Conservation (phyloP, 2,888 invertebrate genomes). For the Thereva unica region DNA sequence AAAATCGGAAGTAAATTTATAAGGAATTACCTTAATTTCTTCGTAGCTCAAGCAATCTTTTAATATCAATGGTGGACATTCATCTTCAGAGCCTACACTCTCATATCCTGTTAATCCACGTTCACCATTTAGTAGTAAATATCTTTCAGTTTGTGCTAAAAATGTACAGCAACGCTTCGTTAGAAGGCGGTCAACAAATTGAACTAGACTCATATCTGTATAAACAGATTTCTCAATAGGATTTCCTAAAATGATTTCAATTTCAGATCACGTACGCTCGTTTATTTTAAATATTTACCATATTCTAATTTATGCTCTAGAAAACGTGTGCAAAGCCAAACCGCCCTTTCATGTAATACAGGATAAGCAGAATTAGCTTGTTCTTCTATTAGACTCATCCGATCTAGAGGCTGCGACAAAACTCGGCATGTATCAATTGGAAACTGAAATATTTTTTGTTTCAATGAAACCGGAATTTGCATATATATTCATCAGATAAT, state of each 20-base stretch:
- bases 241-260: constrained; percentile 47
- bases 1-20: neutral
- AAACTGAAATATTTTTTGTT: constrained; percentile 42
- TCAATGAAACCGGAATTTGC: neutral
- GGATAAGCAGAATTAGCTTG: constrained; percentile 66
- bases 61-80: constrained; percentile 59
- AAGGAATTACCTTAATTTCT: constrained; percentile 61
- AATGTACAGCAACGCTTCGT: constrained; percentile 62
- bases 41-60: constrained; percentile 63
- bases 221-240: constrained; percentile 55
- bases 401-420: constrained; percentile 47
- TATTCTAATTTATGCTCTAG: constrained; percentile 64
- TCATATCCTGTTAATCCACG: constrained; percentile 61
- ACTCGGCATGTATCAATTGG: constrained; percentile 54
- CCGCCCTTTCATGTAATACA: constrained; percentile 68
- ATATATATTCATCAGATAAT: neutral
- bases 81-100: constrained; percentile 59
- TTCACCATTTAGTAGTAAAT: constrained; percentile 56
- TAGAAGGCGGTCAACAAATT: constrained; percentile 62
- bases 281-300: constrained; percentile 44
- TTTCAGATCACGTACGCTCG: too few species aligned
- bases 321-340: constrained; percentile 67
- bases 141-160: constrained; percentile 58
- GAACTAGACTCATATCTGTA: constrained; percentile 56
- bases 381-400: constrained; percentile 47